A percentile compares a stretch with the other conserved stretches of the same genome.
Evolutionary conservation across 2,797 vertebrate genomes (phyloP).

Genomic region (Danio choprae): DNA sequence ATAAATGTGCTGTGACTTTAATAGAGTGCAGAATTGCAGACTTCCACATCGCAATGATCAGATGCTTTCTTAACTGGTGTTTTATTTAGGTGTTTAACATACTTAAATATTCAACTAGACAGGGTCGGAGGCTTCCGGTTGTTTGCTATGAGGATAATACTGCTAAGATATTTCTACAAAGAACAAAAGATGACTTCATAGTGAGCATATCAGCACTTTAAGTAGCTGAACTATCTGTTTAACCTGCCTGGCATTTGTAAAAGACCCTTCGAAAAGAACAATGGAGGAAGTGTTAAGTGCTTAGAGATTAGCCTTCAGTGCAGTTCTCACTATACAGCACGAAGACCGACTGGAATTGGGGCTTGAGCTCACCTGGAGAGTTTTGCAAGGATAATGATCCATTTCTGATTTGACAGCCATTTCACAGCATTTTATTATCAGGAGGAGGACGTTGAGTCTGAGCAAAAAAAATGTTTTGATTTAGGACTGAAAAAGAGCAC

Average conservation of each 20-base stretch:
- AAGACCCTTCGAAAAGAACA: constrained; percentile 23
- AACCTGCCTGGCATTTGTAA: constrained; percentile 47
- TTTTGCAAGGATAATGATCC: constrained; percentile 25
- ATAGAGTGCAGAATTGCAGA: no score
- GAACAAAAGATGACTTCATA: no score
- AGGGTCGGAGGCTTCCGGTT: no score
- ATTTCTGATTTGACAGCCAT: constrained; percentile 32
- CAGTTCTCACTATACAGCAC: constrained; percentile 10
- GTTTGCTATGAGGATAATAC: no score
- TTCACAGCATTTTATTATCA: constrained; percentile 31
- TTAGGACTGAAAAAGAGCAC: constrained; percentile 18
- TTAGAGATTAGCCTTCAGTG: constrained; percentile 18
- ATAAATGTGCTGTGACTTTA: no score
- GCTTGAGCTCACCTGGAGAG: constrained; percentile 32
- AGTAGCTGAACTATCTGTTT: constrained; percentile 20
- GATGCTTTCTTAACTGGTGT: no score
- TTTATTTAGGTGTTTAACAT: no score
- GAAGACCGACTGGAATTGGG: constrained; percentile 5
- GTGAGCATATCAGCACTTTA: no score
- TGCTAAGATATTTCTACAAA: no score
- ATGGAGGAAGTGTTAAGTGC: constrained; percentile 36
- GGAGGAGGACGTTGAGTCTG: constrained; percentile 5
- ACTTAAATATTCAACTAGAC: no score
- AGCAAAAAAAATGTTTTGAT: constrained; percentile 3
- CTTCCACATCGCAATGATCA: no score